Percentiles rank a stretch among this genome's conserved stretches.
phyloP scores from a whole-genome alignment of 2,113 vertebrate genomes.

The Xenopus borealis region DNA sequence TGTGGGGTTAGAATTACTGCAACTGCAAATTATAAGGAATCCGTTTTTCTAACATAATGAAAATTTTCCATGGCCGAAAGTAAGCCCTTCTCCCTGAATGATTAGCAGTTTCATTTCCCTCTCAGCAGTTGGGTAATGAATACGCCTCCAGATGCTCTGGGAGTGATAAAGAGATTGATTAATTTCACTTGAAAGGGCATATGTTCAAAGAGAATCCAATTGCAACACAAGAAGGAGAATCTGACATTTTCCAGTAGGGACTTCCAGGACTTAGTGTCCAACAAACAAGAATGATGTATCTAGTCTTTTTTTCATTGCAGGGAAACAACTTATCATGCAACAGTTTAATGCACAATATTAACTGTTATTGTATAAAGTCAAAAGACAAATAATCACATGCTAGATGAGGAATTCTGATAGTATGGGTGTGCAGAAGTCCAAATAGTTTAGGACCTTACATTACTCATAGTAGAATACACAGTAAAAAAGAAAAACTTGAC shows the following conservation, averaged over 20 bases:
- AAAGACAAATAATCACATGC: too few relatives aligned
- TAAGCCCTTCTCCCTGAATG: constrained; percentile 68
- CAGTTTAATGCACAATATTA: too few relatives aligned
- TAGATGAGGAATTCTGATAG: too few relatives aligned
- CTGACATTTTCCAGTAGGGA: constrained; percentile 53
- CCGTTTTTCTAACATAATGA: constrained; percentile 53
- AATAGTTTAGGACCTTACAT: too few relatives aligned
- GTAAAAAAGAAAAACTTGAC: too few relatives aligned
- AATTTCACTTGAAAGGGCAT: constrained; percentile 87
- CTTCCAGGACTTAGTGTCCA: constrained; percentile 46
- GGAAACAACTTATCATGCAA: too few relatives aligned
- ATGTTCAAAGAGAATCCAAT: constrained; percentile 78
- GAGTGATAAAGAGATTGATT: constrained; percentile 95
- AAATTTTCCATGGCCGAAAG: constrained; percentile 59
- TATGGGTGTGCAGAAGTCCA: too few relatives aligned
- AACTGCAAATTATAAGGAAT: constrained; percentile 60
- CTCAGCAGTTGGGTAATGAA: constrained; percentile 89
- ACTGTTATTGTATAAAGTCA: too few relatives aligned
- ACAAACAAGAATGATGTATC: too few relatives aligned
- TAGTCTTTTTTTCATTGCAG: too few relatives aligned
- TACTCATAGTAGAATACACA: too few relatives aligned
- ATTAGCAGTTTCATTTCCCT: constrained; percentile 91
- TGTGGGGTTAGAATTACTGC: constrained; percentile 7
- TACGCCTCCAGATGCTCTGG: constrained; percentile 75
- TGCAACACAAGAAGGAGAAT: constrained; percentile 54